Conservation (phyloP, 2,797 vertebrate genomes). For the Phalloptychus januarius region DNA sequence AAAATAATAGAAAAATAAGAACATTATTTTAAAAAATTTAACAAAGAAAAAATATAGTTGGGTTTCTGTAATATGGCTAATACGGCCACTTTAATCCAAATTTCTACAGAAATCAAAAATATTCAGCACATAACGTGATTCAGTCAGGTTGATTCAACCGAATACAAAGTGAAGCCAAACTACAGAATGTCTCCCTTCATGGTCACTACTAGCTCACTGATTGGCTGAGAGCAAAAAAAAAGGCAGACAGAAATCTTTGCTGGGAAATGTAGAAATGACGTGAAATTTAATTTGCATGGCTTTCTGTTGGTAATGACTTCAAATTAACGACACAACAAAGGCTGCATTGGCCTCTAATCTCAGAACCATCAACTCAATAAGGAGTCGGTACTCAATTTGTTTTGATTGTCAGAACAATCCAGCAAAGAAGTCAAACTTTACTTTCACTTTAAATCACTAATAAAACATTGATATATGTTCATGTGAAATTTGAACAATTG, state of each 20-base stretch:
- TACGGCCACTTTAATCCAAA: no score
- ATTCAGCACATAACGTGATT: no score
- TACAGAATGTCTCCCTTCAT: not conserved
- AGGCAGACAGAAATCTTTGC: not conserved
- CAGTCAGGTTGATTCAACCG: not conserved
- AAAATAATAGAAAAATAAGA: no score
- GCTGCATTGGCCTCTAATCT: not conserved
- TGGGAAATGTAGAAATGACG: not conserved
- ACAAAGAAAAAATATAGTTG: no score
- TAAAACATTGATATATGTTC: not conserved
- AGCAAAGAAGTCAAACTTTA: slow-evolving; percentile 3
- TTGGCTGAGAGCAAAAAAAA: not conserved
- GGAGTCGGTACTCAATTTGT: not conserved
- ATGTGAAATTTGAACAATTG: not conserved
- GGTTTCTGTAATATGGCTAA: no score
- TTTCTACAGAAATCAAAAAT: no score
- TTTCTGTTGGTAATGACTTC: not conserved
- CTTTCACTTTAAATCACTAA: not conserved
- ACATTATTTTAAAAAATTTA: no score
- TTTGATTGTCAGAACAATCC: slow-evolving; percentile 4
- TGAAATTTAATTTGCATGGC: not conserved
- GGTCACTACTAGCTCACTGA: not conserved
- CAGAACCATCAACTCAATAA: not conserved
- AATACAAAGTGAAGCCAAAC: not conserved
- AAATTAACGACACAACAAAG: not conserved